Evolutionary conservation across 2,888 invertebrate genomes (phyloP).

Genomic region (Vandiemenella viatica): DNA sequence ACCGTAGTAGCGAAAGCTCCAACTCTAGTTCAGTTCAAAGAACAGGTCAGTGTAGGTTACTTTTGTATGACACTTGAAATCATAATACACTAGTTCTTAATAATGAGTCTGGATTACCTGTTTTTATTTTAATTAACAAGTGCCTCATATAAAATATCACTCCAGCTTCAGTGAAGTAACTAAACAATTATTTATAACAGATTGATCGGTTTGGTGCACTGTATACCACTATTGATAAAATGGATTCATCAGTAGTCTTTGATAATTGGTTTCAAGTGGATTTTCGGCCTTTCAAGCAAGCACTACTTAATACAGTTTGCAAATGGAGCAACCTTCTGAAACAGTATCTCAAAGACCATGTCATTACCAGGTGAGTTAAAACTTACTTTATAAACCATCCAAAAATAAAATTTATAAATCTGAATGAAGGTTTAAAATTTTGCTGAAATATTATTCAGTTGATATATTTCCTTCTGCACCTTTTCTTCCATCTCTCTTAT

Average conservation of each 20-base stretch:
- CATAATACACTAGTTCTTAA: too few relatives aligned
- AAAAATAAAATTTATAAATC: too few relatives aligned
- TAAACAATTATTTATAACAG: not conserved
- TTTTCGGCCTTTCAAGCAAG: slow-evolving; percentile 61
- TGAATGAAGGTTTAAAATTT: too few relatives aligned
- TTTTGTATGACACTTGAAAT: too few relatives aligned
- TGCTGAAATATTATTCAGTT: too few relatives aligned
- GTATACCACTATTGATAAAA: slow-evolving; percentile 16
- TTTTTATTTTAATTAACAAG: too few relatives aligned
- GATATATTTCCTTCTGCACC: too few relatives aligned
- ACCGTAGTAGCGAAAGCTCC: slow-evolving; percentile 27
- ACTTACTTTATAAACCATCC: too few relatives aligned
- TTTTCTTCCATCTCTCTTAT: too few relatives aligned
- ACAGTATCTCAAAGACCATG: slow-evolving; percentile 66
- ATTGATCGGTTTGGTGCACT: slow-evolving; percentile 4
- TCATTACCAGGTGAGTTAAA: slow-evolving; percentile 55
- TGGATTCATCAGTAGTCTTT: slow-evolving; percentile 53
- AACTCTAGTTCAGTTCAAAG: slow-evolving; percentile 55
- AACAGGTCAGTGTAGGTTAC: slow-evolving; percentile 50
- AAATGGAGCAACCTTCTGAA: slow-evolving; percentile 83
- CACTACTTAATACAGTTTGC: slow-evolving; percentile 65
- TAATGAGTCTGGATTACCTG: too few relatives aligned
- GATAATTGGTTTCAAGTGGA: slow-evolving; percentile 69
- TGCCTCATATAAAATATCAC: too few relatives aligned
- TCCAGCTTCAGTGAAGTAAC: not conserved